Base-by-base conservation (phyloP, 2,797 vertebrate species). In the Taeniopygia guttata region DNA sequence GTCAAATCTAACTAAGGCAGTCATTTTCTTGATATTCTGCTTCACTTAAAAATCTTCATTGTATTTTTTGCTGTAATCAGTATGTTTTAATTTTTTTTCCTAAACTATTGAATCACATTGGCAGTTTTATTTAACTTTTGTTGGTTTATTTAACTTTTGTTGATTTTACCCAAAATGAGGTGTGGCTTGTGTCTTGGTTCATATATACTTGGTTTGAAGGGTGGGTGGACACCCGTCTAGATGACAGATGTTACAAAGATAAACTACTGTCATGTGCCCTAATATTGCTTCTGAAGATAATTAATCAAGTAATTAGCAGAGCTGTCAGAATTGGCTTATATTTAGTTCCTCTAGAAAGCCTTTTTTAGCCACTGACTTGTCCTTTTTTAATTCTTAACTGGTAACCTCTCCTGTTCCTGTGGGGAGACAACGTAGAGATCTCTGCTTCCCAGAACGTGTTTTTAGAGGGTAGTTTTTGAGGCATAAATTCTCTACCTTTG, bases 281-380 rank as follows among this genome's bases (percentile, higher is more conserved):
- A 70, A 84, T 59, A 84, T 63, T 87, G 29, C 89, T 88, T 87
- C 72, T 89, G 68, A 67, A 89, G 55, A 34, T 83, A 56, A 92
- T 95, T 95, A 93, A 87, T 89, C 60, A 87, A 87, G 60, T 74
- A 40, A 90, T 90, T 93, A 90, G 64, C 43, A 64, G 38, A 87
- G 19, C n/a, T 90, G 70, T 73, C 69, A 93, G 81, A 94, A 90
- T 90, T 92, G 69, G 56, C 52, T 94, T 77, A 23, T 67, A 74
- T 92, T 73, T 87, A 79, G 87, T 90, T 92, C 48, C 79, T 76
- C 70, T 63, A 60, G 67, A 77, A 81, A 59, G n/a, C 20, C 32
- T 68, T 62, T 79, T 82, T 25, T 52, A 81, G 69, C 30, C 52
- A 68, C 64, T 54, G 42, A 25, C 29, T 92, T 90, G 26, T 77